Base-by-base conservation (phyloP, 1,140 invertebrate genomes). In the Dreissena rostriformis region DNA sequence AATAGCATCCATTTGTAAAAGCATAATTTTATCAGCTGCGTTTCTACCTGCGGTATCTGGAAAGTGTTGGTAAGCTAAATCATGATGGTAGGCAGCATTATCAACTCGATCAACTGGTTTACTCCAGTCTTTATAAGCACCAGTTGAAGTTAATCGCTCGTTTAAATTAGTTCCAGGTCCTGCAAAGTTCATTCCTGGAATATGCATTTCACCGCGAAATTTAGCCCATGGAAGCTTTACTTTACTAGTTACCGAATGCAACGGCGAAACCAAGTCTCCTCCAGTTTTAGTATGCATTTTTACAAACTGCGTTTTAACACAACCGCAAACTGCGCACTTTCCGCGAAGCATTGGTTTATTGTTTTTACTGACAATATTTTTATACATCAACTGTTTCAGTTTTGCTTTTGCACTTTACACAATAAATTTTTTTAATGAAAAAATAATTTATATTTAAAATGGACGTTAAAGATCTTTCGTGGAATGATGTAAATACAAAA, bases 81-180 rank as follows among this genome's bases (percentile, higher is more conserved):
- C 57, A 61, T 61, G 57, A 61, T 61, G 2, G 22, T 61, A 61
- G 6, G 57, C 57, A 24, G 57, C 57, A 61, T 61, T 61, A 11
- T 61, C 57, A 61, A 61, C 57, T n/a, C 57, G 57, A 61, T 61
- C 22, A 6, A 61, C 22, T 61, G 57, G 57, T n/a, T n/a, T 24
- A 12, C 57, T 61, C 57, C 57, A 24, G 22, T 19, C 17, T 24
- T 11, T 61, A 11, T 19, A 24, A 61, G 57, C 22, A 19, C 17
- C 22, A 24, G 17, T 24, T 61, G 17, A n/a, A 61, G 17, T 61
- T 24, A 61, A 24, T 24, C 57, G 17, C 17, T 61, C 22, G 57
- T 61, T 61, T 61, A 61, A 24, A 61, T 61, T 61, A n/a, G 57
- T 61, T 24, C 57, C 57, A 61, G 57, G 57, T 24, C 57, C 57